phyloP scores from a whole-genome alignment of 2,113 vertebrate genomes.

The Mesembrinibis cayennensis region DNA sequence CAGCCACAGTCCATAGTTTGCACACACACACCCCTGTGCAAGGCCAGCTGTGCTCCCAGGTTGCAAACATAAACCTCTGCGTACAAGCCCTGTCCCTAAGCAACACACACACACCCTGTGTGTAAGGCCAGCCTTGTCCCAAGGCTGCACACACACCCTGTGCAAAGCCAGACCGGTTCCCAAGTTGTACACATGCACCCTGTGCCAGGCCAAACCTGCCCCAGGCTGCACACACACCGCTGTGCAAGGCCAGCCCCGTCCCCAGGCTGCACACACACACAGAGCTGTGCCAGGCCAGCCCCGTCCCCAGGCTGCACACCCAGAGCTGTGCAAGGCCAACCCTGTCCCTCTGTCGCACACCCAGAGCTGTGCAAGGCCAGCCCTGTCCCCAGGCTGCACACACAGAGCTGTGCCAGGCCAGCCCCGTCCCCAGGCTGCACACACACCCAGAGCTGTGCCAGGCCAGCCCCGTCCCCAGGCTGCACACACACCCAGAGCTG shows the following conservation, averaged over 20 bases:
- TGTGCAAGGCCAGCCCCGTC: background rate
- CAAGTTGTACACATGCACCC: accelerated
- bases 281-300: no score
- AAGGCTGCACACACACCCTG: accelerated
- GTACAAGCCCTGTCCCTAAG: no score
- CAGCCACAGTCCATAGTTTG: no score
- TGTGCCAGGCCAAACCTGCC: background rate
- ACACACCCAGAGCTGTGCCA: background rate
- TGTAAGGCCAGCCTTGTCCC: background rate
- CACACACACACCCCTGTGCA: no score
- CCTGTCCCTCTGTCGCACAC: accelerated
- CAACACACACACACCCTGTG: no score
- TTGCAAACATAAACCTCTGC: background rate
- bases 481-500: no score
- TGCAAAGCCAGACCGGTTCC: no score
- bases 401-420: no score
- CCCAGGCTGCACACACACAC: background rate
- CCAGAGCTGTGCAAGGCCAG: background rate
- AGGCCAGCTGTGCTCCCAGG: no score
- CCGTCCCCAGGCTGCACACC: accelerated
- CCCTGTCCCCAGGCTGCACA: background rate
- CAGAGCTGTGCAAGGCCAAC: background rate
- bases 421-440: no score
- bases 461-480: no score
- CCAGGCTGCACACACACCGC: background rate